phyloP scores from a whole-genome alignment of 2,113 vertebrate genomes.

The Zosterops hypoxanthus region DNA sequence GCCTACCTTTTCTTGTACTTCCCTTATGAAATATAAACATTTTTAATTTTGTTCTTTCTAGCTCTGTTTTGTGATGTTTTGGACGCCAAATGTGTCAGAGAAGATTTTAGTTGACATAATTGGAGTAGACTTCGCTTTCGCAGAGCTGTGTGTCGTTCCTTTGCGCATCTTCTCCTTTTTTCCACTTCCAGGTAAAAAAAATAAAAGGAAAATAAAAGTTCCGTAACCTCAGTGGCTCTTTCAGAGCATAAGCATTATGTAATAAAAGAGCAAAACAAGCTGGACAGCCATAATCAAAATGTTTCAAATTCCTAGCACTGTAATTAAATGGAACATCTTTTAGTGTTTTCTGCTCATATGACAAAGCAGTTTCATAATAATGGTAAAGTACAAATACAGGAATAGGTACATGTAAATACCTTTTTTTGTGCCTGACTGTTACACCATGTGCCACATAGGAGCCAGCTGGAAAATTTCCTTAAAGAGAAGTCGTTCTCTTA shows the following conservation, averaged over 20 bases:
- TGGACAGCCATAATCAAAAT: not conserved
- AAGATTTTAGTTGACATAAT: slow-evolving; percentile 94
- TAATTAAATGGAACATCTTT: not conserved
- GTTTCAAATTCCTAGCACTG: not conserved
- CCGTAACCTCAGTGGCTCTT: not conserved
- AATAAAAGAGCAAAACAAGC: not conserved
- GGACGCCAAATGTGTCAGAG: slow-evolving; percentile 92
- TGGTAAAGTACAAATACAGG: not conserved
- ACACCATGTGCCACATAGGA: not conserved
- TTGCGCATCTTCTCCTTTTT: slow-evolving; percentile 98
- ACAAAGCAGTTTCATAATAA: not conserved
- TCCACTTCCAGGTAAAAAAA: slow-evolving; percentile 88
- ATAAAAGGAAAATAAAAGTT: not conserved
- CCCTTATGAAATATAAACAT: not conserved
- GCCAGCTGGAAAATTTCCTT: not conserved
- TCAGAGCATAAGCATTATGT: not conserved
- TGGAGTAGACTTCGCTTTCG: slow-evolving; percentile 90
- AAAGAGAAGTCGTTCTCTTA: not conserved
- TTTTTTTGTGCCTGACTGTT: not conserved
- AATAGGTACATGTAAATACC: not conserved
- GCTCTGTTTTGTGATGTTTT: slow-evolving; percentile 97
- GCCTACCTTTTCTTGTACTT: not conserved
- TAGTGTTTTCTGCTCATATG: not conserved
- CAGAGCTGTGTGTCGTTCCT: slow-evolving; percentile 90
- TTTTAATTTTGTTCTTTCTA: slow-evolving; percentile 57